phyloP scores from a whole-genome alignment of 2,113 vertebrate genomes.

The Elachura formosa region DNA sequence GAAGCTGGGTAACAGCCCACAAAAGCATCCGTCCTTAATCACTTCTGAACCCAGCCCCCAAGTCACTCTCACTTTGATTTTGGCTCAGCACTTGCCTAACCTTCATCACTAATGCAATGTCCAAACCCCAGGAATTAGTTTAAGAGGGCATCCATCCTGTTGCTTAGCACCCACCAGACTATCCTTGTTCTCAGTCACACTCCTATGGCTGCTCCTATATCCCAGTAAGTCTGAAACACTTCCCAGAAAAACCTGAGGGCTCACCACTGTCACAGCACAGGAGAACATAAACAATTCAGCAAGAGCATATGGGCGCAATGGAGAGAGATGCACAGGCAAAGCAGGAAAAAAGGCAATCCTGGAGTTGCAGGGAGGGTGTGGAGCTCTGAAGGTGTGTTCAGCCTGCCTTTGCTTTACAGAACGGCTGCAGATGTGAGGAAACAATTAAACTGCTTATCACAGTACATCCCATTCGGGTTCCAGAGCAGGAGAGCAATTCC shows the following conservation, averaged over 20 bases:
- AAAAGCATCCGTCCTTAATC: not conserved
- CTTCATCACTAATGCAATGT: not conserved
- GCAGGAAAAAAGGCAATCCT: not conserved
- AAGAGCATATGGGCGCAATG: not conserved
- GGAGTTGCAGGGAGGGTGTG: not conserved
- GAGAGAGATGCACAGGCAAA: not conserved
- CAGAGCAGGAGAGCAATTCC: not conserved
- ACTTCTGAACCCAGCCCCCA: not conserved
- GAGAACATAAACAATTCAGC: not conserved
- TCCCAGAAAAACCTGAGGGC: not conserved
- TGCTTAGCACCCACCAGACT: not conserved
- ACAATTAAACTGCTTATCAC: slow-evolving; percentile 40
- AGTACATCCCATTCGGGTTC: slow-evolving; percentile 4
- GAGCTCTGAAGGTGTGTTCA: slow-evolving; percentile 12
- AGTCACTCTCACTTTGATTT: not conserved
- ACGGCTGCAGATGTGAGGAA: slow-evolving; percentile 1
- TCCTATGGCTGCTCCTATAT: not conserved
- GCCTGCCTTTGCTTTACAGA: not conserved
- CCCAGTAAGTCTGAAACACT: not conserved
- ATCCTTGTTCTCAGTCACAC: not conserved
- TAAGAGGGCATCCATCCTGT: not conserved
- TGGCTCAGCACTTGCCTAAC: not conserved
- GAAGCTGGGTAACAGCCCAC: not conserved
- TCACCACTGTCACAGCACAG: not conserved
- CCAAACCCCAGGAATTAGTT: not conserved